Conservation (phyloP, 2,888 invertebrate species). For the Brenthis daphne region DNA sequence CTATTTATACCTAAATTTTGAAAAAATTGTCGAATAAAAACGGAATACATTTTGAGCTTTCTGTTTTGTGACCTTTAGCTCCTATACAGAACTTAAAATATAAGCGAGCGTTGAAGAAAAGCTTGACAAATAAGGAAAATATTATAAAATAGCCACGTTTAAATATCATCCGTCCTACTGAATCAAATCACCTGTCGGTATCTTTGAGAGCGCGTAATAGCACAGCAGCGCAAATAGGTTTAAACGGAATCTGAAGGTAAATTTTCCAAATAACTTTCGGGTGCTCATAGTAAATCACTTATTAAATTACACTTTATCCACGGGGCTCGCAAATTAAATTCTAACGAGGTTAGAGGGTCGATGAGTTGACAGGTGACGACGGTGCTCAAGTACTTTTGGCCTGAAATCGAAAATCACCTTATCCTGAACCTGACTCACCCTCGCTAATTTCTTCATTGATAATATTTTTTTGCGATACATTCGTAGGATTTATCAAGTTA, state of each 20-base stretch:
- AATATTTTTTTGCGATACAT: constrained; percentile 11
- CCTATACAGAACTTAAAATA: too few species aligned
- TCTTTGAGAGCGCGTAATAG: neutral
- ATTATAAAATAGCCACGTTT: too few species aligned
- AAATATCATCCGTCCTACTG: neutral
- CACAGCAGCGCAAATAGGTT: constrained; percentile 2
- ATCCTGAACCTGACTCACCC: constrained; percentile 21
- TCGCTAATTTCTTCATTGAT: constrained; percentile 25
- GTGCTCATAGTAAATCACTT: constrained; percentile 46
- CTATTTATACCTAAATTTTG: too few species aligned
- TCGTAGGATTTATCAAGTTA: neutral
- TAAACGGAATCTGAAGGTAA: constrained; percentile 9
- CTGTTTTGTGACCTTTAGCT: too few species aligned
- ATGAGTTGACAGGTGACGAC: constrained; percentile 68
- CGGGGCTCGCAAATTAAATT: constrained; percentile 69
- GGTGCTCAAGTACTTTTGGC: constrained; percentile 49
- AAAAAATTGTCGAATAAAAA: too few species aligned
- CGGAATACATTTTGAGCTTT: too few species aligned
- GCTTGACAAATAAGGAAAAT: too few species aligned
- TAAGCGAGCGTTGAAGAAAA: too few species aligned
- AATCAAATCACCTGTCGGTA: constrained; percentile 2
- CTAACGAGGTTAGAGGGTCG: constrained; percentile 51
- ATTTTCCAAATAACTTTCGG: constrained; percentile 25
- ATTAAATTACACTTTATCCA: constrained; percentile 52
- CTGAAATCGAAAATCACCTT: constrained; percentile 35